Conservation (phyloP, 2,888 invertebrate genomes). For the Rambutsinella grinnellia region DNA sequence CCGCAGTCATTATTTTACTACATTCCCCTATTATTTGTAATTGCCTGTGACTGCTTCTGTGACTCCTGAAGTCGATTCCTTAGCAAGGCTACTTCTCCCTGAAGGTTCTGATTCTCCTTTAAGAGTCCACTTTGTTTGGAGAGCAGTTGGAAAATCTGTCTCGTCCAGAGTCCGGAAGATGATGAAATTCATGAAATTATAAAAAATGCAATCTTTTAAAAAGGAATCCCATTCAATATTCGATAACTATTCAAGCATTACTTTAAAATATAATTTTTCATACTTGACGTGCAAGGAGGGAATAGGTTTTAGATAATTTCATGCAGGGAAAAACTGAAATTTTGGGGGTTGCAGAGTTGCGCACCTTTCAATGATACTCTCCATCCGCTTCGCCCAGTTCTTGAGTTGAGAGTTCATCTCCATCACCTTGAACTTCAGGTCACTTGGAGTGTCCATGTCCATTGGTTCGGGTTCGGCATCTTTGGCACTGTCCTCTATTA, state of each 20-base stretch:
- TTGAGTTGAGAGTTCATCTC: constrained; percentile 58
- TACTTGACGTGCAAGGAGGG: constrained; percentile 47
- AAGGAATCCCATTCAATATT: background rate
- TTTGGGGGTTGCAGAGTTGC: constrained; percentile 65
- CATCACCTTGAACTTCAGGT: constrained; percentile 46
- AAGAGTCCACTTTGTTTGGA: constrained; percentile 65
- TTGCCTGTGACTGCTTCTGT: constrained; percentile 8
- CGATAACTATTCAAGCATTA: background rate
- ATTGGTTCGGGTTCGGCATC: constrained; percentile 14
- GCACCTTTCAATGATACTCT: constrained; percentile 64
- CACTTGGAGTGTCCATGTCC: no score
- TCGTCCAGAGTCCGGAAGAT: no score
- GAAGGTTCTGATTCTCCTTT: constrained; percentile 65
- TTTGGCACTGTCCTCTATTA: constrained; percentile 25
- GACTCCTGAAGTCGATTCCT: constrained; percentile 50
- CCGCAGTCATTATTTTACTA: no score
- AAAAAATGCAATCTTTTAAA: background rate
- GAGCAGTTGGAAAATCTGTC: constrained; percentile 66
- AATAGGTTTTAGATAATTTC: constrained; percentile 21
- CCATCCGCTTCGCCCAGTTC: constrained; percentile 62
- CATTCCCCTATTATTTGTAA: constrained; percentile 38
- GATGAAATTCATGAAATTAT: constrained; percentile 3
- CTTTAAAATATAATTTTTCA: constrained; percentile 30
- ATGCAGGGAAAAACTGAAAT: constrained; percentile 58
- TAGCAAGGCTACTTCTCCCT: constrained; percentile 59